A percentile compares a stretch with the other conserved stretches of the same genome.
Evolutionary conservation across 2,888 invertebrate species (phyloP).

Genomic region (Ellobium chinense): DNA sequence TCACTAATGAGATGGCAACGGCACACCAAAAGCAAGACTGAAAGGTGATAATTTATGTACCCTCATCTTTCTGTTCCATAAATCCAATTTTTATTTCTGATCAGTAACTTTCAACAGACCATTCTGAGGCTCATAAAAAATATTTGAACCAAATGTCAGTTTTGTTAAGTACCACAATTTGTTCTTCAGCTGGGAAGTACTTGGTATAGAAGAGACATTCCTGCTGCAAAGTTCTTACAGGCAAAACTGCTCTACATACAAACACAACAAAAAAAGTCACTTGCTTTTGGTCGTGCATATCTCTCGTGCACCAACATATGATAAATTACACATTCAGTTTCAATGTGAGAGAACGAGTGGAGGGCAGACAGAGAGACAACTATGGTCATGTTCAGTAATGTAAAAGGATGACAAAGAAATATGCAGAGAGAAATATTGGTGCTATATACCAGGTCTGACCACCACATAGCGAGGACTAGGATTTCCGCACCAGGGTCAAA

Average conservation of each 20-base stretch:
- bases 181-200: too few relatives aligned
- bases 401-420: slow-evolving; percentile 29
- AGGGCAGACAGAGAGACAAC: slow-evolving; percentile 20
- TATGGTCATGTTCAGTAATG: slow-evolving; percentile 26
- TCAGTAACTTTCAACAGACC: too few relatives aligned
- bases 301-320: slow-evolving; percentile 29
- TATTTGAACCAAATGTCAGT: too few relatives aligned
- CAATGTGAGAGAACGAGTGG: neutral
- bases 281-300: slow-evolving; percentile 23
- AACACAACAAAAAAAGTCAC: too few relatives aligned
- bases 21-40: slow-evolving; percentile 41
- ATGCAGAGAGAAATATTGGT: slow-evolving; percentile 37
- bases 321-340: neutral
- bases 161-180: too few relatives aligned
- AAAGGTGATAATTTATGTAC: too few relatives aligned
- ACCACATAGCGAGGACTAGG: slow-evolving; percentile 43
- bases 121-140: too few relatives aligned
- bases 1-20: slow-evolving; percentile 40
- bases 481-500: slow-evolving; percentile 46
- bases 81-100: too few relatives aligned
- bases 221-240: too few relatives aligned
- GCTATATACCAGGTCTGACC: slow-evolving; percentile 50
- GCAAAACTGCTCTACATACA: too few relatives aligned
- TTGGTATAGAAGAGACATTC: too few relatives aligned
- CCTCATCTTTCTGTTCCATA: too few relatives aligned